Conservation (phyloP, 2,797 vertebrate species). For the Pelobates cultripes region DNA sequence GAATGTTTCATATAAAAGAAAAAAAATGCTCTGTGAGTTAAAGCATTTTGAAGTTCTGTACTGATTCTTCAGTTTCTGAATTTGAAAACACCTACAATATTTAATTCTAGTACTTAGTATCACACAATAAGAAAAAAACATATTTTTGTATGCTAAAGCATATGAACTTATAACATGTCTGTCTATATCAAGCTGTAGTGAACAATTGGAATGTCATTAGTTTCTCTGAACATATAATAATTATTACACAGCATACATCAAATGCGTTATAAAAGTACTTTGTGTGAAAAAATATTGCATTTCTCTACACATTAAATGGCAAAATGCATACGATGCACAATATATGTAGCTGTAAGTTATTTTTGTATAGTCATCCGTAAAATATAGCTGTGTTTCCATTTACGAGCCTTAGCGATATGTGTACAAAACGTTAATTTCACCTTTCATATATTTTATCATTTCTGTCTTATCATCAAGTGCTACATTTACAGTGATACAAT, state of each 20-base stretch:
- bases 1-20: slow-evolving; percentile 1
- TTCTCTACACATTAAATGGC: background rate
- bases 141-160: background rate
- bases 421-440: slow-evolving; percentile 23
- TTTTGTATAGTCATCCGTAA: slow-evolving; percentile 22
- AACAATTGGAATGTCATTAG: background rate
- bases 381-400: slow-evolving; percentile 25
- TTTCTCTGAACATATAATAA: background rate
- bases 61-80: background rate
- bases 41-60: background rate
- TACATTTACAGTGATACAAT: background rate
- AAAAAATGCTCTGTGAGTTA: too few species aligned
- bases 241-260: background rate
- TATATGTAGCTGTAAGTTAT: slow-evolving; percentile 9
- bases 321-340: slow-evolving; percentile 1
- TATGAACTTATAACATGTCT: background rate
- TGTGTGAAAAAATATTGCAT: background rate
- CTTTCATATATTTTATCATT: slow-evolving; percentile 20
- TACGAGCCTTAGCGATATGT: slow-evolving; percentile 23
- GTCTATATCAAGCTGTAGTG: background rate
- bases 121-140: background rate
- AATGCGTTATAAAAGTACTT: background rate
- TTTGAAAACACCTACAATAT: background rate
- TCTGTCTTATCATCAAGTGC: background rate
- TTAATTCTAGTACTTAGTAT: background rate